Evolutionary conservation across 37 sponge, comb jelly and placozoan genomes (phyloP), one percentile per base, ranked within the genome.

Genomic region (Diacarnus erythraeanus): DNA sequence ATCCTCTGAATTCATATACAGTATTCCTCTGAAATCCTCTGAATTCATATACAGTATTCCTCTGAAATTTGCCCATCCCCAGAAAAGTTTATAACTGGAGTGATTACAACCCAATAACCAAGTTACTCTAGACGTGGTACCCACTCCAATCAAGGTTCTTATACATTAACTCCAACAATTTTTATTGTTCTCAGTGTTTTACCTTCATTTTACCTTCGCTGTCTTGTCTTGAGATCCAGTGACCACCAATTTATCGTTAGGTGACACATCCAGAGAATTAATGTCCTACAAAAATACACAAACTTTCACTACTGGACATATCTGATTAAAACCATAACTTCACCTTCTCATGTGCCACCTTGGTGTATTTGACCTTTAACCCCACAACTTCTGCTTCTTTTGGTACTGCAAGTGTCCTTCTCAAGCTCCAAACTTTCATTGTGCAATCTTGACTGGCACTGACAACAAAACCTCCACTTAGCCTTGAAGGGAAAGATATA

Each of bases 221-320:
- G 94, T 94, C 47, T 90, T 91, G 76, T 99, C 99, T 40, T 94
- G 93, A 27, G 94, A 94, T 5, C 93, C 99, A 69, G 93, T 94
- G 1, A 88, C 94, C 47, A 99, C 74, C 27, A 96, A 78, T 68
- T 94, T 94, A 70, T 99, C 91, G 77, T 99, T 99, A 39, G 99
- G 99, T 12, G 99, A 87, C 34, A 99, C 85, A 79, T 92, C 88
- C 37, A 99, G 51, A 64, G 97, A 78, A 65, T 96, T 96, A 41
- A 99, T 92, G 42, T 96, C 99, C 89, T 97, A 71, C 65, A 64
- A 20, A 27, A 20, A 22, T 29, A 57, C 77, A 79, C 21, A 10
- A 20, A 20, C 10, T 17, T 20, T 10, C 56, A 54, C 17, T 17
- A 10, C 56, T 54, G 17, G 10, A 20, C 17, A 10, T 17, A 10